A percentile compares a stretch with the other conserved stretches of the same genome.
These are phyloP conservation scores for Vultur gryphus DNA, from an alignment of 2,797 vertebrate genomes.

Conservation along the genomic window DNA sequence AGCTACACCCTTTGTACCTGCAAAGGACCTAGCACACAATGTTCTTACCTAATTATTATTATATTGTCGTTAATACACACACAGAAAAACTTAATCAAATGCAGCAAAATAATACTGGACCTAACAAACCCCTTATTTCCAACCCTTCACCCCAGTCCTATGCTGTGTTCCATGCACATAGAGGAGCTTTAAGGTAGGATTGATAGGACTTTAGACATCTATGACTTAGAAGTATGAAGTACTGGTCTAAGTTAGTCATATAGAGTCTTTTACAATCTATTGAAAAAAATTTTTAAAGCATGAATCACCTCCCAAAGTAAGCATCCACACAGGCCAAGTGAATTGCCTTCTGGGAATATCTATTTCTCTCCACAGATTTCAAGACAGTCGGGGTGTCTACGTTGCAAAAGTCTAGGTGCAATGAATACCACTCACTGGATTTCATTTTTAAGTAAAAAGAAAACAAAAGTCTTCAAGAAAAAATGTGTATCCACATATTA, in stretches of 20 bases:
- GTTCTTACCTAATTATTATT: background rate
- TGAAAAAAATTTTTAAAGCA: background rate
- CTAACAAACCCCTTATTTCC: background rate
- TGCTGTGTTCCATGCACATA: background rate
- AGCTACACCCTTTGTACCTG: background rate
- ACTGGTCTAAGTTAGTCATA: background rate
- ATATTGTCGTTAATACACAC: background rate
- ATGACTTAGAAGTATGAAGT: background rate
- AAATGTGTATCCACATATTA: background rate
- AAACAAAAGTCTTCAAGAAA: background rate
- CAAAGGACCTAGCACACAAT: background rate
- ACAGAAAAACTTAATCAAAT: background rate
- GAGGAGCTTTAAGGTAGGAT: background rate
- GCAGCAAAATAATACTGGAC: background rate
- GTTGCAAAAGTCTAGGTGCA: background rate
- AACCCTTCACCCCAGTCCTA: background rate
- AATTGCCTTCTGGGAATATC: background rate
- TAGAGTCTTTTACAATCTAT: background rate
- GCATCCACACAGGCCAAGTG: background rate
- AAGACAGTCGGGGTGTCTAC: background rate
- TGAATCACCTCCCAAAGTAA: background rate
- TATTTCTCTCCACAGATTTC: background rate
- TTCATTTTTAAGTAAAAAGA: background rate
- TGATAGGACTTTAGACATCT: background rate
- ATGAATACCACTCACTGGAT: background rate